Conservation (phyloP, 2,888 invertebrate species). For the Mactromeris polynyma region DNA sequence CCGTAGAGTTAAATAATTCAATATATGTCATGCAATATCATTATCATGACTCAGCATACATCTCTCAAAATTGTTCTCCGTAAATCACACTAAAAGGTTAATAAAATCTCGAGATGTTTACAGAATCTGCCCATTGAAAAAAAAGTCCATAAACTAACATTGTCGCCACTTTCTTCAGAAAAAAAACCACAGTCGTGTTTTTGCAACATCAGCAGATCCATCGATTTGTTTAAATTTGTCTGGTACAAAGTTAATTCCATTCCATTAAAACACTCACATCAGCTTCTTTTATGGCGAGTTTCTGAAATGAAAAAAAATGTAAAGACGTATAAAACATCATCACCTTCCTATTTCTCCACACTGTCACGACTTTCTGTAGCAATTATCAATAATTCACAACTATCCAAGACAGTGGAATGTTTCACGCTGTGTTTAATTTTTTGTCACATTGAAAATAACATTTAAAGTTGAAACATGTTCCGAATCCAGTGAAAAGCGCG, state of each 20-base stretch:
- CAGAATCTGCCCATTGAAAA: neutral
- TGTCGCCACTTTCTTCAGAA: too few relatives aligned
- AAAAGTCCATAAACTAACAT: neutral
- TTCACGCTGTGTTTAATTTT: neutral
- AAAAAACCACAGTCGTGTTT: neutral
- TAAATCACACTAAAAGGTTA: too few relatives aligned
- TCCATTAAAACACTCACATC: too few relatives aligned
- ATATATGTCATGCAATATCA: neutral
- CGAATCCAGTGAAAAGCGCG: too few relatives aligned
- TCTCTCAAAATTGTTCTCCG: neutral
- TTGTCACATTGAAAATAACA: neutral
- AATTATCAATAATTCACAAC: neutral
- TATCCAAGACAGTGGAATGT: neutral
- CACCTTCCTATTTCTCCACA: too few relatives aligned
- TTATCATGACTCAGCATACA: neutral
- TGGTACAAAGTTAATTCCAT: neutral
- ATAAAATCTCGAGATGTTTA: neutral
- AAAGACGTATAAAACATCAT: neutral
- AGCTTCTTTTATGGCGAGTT: neutral
- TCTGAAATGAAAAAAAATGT: neutral
- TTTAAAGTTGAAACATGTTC: too few relatives aligned
- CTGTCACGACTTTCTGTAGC: neutral
- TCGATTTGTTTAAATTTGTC: neutral
- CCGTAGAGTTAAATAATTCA: neutral
- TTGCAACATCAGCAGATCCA: neutral